Base-by-base conservation (phyloP, 2,797 vertebrate species). In the Squalus acanthias region DNA sequence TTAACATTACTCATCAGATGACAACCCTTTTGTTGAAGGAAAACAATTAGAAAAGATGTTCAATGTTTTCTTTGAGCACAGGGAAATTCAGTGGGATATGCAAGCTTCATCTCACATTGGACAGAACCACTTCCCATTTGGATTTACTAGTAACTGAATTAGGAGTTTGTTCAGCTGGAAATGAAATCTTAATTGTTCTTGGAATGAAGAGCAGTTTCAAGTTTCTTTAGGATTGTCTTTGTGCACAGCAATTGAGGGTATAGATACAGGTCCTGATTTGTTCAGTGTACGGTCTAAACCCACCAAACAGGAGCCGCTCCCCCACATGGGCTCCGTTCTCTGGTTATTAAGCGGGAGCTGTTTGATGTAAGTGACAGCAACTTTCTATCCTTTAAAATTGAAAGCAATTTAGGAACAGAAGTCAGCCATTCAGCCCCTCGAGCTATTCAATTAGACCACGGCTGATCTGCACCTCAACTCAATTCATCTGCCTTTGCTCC, bases 321-420 rank as follows among this genome's bases (percentile, higher is more conserved):
- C 57, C 29, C 12, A 72, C 12, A 33, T 76, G 26, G 13, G 50
- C 2, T 6, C 6, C 24, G 9, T 72, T 67, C 22, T 95, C 39
- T 29, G 9, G 46, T 70, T 5, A 95, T 26, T 50, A 72, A 26
- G 39, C 7, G 20, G 39, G 2, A 70, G 20, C 46, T 5, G 22
- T 57, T 50, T 57, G 96, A 94, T 96, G 96, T 97, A 72, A 70
- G 96, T 95, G 69, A 96, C 96, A 96, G 96, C 85, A 94, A 96
- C 50, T 96, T 29, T 96, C 53, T 39, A 67, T 8, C 67, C 96
- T 96, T 57, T 96, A 96, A 96, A 97, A 97, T 97, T 97, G 97
- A 97, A 91, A 96, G 79, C 92, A 97, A 10, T 88, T 88, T 39
- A 39, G 39, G 39, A 85, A 33, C 3, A 33, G 26, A n/a, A 63